A percentile compares a stretch with the other conserved stretches of the same genome.
phyloP scores from a whole-genome alignment of 2,888 invertebrate species.

The Luperina nickerlii region DNA sequence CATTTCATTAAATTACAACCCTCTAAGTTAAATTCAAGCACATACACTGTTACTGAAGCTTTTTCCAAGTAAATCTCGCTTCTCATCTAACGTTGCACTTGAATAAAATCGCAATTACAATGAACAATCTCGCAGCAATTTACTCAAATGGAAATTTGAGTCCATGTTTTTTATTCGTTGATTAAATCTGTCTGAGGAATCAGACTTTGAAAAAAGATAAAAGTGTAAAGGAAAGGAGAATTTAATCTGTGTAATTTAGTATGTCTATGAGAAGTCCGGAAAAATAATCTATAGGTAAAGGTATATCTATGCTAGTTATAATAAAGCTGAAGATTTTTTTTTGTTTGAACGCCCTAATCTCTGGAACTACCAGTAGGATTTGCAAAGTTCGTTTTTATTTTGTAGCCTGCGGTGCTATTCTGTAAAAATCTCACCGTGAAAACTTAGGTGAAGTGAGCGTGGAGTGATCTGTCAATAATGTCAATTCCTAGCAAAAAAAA shows the following conservation, averaged over 20 bases:
- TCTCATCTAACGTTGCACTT: conserved; percentile 2
- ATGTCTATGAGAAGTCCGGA: neutral
- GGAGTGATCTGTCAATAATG: too few relatives aligned
- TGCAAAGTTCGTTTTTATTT: too few relatives aligned
- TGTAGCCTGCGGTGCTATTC: too few relatives aligned
- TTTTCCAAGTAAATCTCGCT: conserved; percentile 18
- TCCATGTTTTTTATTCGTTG: conserved; percentile 18
- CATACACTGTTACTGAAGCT: neutral
- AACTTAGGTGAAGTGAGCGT: too few relatives aligned
- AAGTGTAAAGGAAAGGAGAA: neutral
- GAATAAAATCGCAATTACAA: conserved; percentile 34
- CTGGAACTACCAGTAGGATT: too few relatives aligned
- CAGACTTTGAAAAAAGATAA: conserved; percentile 8
- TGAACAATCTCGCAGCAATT: conserved; percentile 20
- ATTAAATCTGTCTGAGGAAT: conserved; percentile 32
- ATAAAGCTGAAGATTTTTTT: too few relatives aligned
- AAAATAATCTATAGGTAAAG: too few relatives aligned
- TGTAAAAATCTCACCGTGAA: too few relatives aligned
- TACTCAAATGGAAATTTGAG: conserved; percentile 24
- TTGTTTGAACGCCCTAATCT: too few relatives aligned
- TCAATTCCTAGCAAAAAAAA: too few relatives aligned
- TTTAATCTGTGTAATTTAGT: conserved; percentile 13
- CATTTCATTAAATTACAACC: neutral
- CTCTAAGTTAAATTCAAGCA: neutral
- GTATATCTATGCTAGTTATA: too few relatives aligned